Conservation (phyloP, 2,797 vertebrate genomes). For the Rhinoraja longicauda region DNA sequence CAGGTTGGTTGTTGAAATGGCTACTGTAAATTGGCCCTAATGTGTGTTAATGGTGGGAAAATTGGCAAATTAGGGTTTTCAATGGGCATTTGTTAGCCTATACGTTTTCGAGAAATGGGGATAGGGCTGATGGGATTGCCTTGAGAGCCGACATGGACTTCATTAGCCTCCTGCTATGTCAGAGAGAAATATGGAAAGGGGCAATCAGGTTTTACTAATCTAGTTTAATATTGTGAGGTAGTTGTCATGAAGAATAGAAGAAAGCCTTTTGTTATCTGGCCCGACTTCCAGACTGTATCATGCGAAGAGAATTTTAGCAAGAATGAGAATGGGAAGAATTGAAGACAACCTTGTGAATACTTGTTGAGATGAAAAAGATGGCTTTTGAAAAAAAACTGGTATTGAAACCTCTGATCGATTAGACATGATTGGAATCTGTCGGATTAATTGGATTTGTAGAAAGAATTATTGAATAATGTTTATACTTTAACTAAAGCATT, state of each 20-base stretch:
- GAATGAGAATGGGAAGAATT: neutral
- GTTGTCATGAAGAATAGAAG: neutral
- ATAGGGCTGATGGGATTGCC: no score
- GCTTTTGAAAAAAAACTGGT: neutral
- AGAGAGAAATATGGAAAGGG: neutral
- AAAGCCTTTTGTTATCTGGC: neutral
- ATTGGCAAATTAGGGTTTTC: no score
- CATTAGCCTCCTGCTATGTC: no score
- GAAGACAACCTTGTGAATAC: neutral
- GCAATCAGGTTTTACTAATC: neutral
- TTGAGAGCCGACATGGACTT: no score
- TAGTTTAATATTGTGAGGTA: neutral
- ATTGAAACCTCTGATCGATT: neutral
- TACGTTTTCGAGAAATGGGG: no score
- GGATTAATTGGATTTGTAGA: neutral
- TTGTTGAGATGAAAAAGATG: neutral
- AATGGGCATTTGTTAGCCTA: no score
- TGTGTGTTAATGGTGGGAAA: no score
- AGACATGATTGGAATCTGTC: neutral
- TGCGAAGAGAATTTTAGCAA: neutral
- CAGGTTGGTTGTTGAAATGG: no score
- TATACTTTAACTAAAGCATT: neutral
- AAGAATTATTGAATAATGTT: neutral
- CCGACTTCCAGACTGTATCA: neutral
- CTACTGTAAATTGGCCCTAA: no score